Evolutionary conservation across 2,888 invertebrate genomes (phyloP).

Genomic region (Pomacea canaliculata): DNA sequence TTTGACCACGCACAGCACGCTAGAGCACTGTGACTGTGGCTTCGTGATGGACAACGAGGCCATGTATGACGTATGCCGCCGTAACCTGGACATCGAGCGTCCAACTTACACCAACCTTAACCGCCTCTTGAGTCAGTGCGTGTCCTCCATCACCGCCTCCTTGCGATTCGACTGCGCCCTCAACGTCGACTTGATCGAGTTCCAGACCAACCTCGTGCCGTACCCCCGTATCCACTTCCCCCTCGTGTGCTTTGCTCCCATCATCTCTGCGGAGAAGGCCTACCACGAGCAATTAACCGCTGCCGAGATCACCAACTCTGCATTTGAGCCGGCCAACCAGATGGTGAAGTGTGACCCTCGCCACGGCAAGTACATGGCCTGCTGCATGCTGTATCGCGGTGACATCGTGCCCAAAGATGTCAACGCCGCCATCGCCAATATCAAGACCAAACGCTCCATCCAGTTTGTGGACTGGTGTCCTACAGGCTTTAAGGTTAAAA

Average conservation of each 20-base stretch:
- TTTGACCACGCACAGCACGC: too few relatives aligned
- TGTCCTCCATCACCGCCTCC: conserved; percentile 69
- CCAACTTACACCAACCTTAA: conserved; percentile 74
- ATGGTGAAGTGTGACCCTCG: conserved; percentile 66
- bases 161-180: conserved; percentile 72
- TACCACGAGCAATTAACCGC: conserved; percentile 83
- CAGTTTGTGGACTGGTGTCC: conserved; percentile 62
- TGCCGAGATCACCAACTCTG: conserved; percentile 54
- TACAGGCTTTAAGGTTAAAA: conserved; percentile 67
- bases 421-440: conserved; percentile 74
- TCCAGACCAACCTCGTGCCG: conserved; percentile 70
- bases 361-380: conserved; percentile 71
- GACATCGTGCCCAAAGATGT: conserved; percentile 69
- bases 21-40: too few relatives aligned
- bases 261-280: conserved; percentile 92
- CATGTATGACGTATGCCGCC: too few relatives aligned
- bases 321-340: conserved; percentile 58
- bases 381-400: conserved; percentile 65
- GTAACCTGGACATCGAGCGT: too few relatives aligned
- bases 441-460: conserved; percentile 83
- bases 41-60: too few relatives aligned
- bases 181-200: conserved; percentile 73
- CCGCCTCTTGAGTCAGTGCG: conserved; percentile 91
- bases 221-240: conserved; percentile 83
- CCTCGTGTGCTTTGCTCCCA: conserved; percentile 86